phyloP scores from a whole-genome alignment of 2,797 vertebrate genomes.

The Miichthys miiuy region DNA sequence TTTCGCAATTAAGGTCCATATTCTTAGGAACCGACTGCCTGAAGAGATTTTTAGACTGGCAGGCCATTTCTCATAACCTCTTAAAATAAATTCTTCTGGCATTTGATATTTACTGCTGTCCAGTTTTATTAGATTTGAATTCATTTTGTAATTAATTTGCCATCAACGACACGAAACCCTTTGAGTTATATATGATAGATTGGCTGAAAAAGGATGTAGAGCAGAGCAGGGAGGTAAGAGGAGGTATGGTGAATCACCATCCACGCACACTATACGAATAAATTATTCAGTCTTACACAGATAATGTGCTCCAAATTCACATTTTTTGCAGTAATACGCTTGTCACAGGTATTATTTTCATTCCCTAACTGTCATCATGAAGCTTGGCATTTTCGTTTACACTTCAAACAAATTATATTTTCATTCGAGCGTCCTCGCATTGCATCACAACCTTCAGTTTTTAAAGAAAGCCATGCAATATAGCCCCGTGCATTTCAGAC shows the following conservation, averaged over 20 bases:
- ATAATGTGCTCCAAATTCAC: not conserved
- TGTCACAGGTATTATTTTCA: slow-evolving; percentile 10
- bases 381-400: not conserved
- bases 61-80: slow-evolving; percentile 43
- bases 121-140: slow-evolving; percentile 23
- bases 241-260: not conserved
- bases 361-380: not conserved
- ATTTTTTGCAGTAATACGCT: not conserved
- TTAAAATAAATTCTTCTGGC: slow-evolving; percentile 42
- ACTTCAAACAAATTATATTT: slow-evolving; percentile 14
- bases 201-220: not conserved
- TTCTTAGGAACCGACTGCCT: slow-evolving; percentile 10
- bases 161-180: slow-evolving; percentile 9
- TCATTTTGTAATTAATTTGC: slow-evolving; percentile 37
- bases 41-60: slow-evolving; percentile 29
- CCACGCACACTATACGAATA: not conserved
- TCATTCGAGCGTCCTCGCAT: not conserved
- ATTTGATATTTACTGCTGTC: slow-evolving; percentile 43
- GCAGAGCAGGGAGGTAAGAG: not conserved
- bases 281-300: slow-evolving; percentile 5
- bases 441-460: not conserved
- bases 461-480: not conserved
- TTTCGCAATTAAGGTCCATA: slow-evolving; percentile 36
- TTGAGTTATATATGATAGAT: slow-evolving; percentile 7
- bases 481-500: not conserved